Conservation (phyloP, 2,888 invertebrate species). For the Hetaerina titia region DNA sequence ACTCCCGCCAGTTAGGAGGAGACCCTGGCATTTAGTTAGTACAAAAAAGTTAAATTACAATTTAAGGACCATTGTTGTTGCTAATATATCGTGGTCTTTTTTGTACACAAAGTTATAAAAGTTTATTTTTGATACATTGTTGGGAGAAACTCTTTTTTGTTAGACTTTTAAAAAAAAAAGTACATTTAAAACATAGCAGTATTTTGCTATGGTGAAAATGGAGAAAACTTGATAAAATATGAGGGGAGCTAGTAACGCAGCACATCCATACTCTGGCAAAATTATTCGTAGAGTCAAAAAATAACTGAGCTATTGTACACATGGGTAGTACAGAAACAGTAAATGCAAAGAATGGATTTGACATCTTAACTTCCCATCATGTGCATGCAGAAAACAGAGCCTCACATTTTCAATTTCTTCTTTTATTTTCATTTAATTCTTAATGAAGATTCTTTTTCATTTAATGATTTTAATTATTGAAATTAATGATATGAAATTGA, state of each 20-base stretch:
- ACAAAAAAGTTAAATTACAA: slow-evolving; percentile 72
- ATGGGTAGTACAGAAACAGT: slow-evolving; percentile 63
- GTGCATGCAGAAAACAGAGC: slow-evolving; percentile 68
- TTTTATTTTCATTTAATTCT: slow-evolving; percentile 61
- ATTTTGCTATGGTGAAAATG: slow-evolving; percentile 69
- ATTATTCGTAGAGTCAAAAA: slow-evolving; percentile 54
- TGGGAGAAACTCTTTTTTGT: slow-evolving; percentile 80
- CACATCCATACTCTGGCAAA: slow-evolving; percentile 66
- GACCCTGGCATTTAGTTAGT: slow-evolving; percentile 72
- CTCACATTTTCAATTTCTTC: slow-evolving; percentile 68
- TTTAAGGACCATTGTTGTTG: slow-evolving; percentile 69
- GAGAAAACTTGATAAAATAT: slow-evolving; percentile 68
- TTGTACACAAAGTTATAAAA: slow-evolving; percentile 75
- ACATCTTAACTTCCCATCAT: slow-evolving; percentile 66
- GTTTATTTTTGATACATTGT: slow-evolving; percentile 85
- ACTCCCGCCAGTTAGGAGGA: slow-evolving; percentile 57
- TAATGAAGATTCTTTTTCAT: slow-evolving; percentile 56
- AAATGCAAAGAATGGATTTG: slow-evolving; percentile 62
- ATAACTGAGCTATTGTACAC: slow-evolving; percentile 58
- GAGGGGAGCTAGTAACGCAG: slow-evolving; percentile 65
- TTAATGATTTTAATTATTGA: slow-evolving; percentile 58
- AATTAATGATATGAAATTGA: slow-evolving; percentile 24
- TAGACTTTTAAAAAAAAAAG: slow-evolving; percentile 77
- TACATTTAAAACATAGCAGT: slow-evolving; percentile 68
- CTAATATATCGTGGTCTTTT: slow-evolving; percentile 67